These are phyloP conservation scores for Drosophila lacicola DNA, from an alignment of 2,888 invertebrate genomes.

Conservation along the genomic window DNA sequence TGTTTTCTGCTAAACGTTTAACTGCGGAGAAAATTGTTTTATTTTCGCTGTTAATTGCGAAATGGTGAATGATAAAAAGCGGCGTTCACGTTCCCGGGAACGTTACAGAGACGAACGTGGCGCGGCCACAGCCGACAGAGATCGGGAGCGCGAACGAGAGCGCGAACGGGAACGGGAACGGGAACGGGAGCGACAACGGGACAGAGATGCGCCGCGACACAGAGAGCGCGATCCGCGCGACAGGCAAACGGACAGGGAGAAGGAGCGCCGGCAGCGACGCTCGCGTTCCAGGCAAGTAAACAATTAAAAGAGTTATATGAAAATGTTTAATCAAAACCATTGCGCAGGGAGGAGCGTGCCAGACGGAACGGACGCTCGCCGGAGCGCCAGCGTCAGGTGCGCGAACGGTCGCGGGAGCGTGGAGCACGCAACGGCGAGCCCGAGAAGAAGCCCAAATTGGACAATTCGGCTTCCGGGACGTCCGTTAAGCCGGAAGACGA, in stretches of 20 bases:
- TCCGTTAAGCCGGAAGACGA: conserved; percentile 83
- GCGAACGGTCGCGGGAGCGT: conserved; percentile 69
- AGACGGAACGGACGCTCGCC: conserved; percentile 62
- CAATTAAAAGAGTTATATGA: not conserved
- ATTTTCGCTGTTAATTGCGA: conserved; percentile 1
- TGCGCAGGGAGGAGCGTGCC: conserved; percentile 61
- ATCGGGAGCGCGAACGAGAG: conserved; percentile 50
- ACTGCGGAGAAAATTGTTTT: conserved; percentile 1
- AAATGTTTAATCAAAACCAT: not conserved
- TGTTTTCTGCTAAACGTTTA: conserved; percentile 46
- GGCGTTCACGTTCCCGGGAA: conserved; percentile 86
- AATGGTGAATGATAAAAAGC: conserved; percentile 86
- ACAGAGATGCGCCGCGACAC: conserved; percentile 58
- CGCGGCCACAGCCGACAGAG: conserved; percentile 55
- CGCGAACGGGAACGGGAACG: conserved; percentile 57
- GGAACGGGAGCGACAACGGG: conserved; percentile 51
- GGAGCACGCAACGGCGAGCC: conserved; percentile 41
- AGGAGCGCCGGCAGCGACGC: conserved; percentile 70
- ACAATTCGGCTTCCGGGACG: conserved; percentile 7
- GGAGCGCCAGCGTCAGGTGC: conserved; percentile 57
- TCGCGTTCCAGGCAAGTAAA: conserved; percentile 73
- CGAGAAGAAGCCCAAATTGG: conserved; percentile 70
- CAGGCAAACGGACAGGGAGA: conserved; percentile 62
- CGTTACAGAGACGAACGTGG: conserved; percentile 68
- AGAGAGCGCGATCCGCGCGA: conserved; percentile 54